Base-by-base conservation (phyloP, 1,140 invertebrate species). In the Orchesella cincta region DNA sequence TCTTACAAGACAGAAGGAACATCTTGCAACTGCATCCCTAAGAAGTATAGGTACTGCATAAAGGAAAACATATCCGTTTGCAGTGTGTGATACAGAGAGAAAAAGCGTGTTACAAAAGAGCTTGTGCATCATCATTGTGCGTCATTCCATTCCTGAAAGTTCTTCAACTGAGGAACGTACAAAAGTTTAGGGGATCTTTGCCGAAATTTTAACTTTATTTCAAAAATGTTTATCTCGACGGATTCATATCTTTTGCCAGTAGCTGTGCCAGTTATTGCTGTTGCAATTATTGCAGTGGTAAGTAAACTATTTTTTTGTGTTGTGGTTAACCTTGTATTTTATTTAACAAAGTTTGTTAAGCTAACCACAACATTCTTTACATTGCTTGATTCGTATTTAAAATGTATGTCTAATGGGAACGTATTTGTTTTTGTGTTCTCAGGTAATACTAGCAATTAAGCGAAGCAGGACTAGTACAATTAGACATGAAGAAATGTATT, bases 241-340 rank as follows among this genome's bases (percentile, higher is more conserved):
- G 62, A 67, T 67, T 67, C 62, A 2, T 67, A 67, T 33, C 8
- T 67, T 67, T 29, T 67, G 3, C 62, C 62, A 23, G 62, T 67
- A 29, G 62, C 62, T 31, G 62, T 67, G 31, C 62, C 62, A 31
- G 28, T 67, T 31, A n/a, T 67, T 8, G 70, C 39, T 54, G 54
- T 77, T n/a, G 72, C 76, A 12, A 29, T 77, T 64, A 35, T 51
- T 33, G 76, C 35, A 64, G 8, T 77, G 67, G 76, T 77, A 73
- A 76, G 75, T 36, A 35, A 0, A 20, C 14, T 64, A 20, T 39
- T 34, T 64, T 12, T 20, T 35, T 70, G n/a, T n/a, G n/a, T n/a
- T n/a, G n/a, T n/a, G n/a, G n/a, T n/a, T n/a, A n/a, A n/a, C n/a
- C n/a, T n/a, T n/a, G n/a, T n/a, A n/a, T n/a, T n/a, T n/a, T n/a